Base-by-base conservation (phyloP, 2,888 invertebrate species). In the Platerodrilus igneus region DNA sequence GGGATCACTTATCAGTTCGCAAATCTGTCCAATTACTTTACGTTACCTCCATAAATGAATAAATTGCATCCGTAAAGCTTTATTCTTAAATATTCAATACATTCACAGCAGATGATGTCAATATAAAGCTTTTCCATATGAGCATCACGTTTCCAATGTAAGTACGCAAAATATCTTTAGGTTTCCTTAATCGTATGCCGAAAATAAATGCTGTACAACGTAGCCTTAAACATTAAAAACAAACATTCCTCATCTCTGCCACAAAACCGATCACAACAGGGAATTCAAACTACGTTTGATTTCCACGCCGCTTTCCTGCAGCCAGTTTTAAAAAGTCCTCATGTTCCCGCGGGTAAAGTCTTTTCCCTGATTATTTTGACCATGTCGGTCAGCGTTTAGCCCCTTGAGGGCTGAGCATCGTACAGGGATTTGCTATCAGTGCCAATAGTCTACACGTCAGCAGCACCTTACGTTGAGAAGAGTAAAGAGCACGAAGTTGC, bases 301-400 rank as follows among this genome's bases (percentile, higher is more conserved):
- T 43, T 40, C 41, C 28, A 20, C 41, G 36, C 33, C 44, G 34
- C 37, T 32, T 45, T 40, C 38, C 34, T 34, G 37, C 23, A 17
- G 39, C 37, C 21, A 40, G 41, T 37, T 44, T 41, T 47, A 50
- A 47, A 50, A 50, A 45, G 49, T 42, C 45, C 45, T 28, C 41
- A 20, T 20, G 35, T 29, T 47, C 50, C 43, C 50, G 31, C 20
- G 50, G 40, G 50, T 44, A 34, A 43, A 44, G 48, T 51, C 47
- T 48, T 48, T 50, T 47, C 45, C 44, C 47, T 41, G 51, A 48
- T 51, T 48, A 51, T 51, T 49, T 51, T 48, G 47, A 51, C 45
- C 48, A 40, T 46, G 43, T 48, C 50, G 40, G 45, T 45, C 47
- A 31, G 27, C 38, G 37, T 45, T 41, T 35, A 41, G 29, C 41